Conservation (phyloP, 2,113 vertebrate genomes). For the Apaloderma vittatum region DNA sequence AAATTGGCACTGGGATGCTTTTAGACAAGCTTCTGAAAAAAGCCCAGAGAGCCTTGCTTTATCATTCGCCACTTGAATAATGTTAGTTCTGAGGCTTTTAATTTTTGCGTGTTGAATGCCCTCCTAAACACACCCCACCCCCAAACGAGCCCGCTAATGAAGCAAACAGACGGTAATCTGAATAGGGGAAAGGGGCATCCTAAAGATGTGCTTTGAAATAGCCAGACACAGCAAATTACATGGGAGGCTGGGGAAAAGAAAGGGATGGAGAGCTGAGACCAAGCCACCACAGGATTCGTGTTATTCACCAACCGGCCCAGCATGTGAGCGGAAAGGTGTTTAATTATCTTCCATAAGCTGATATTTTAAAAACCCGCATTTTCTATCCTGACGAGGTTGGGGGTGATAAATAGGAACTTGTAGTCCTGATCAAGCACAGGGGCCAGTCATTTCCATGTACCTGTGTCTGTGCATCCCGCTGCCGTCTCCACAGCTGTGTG, state of each 20-base stretch:
- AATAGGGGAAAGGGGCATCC: constrained; percentile 1
- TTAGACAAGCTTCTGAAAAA: background rate
- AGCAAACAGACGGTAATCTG: constrained; percentile 25
- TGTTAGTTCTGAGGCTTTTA: constrained; percentile 12
- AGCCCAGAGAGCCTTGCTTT: background rate
- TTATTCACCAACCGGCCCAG: background rate
- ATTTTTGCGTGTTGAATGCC: constrained; percentile 22
- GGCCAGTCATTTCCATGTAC: background rate
- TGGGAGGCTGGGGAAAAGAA: background rate
- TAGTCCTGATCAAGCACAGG: background rate
- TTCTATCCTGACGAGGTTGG: background rate
- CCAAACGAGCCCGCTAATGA: background rate
- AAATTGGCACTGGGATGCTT: background rate
- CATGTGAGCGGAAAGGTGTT: background rate
- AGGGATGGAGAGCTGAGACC: background rate
- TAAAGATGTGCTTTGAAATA: constrained; percentile 23
- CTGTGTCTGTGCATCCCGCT: background rate
- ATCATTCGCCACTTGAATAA: background rate
- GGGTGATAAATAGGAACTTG: background rate
- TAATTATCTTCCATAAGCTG: background rate
- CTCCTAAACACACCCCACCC: background rate
- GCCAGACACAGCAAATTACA: background rate
- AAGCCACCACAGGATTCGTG: background rate
- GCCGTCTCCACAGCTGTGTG: background rate
- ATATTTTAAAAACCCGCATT: background rate